Conservation (phyloP, 2,797 vertebrate species). For the Acomys russatus region DNA sequence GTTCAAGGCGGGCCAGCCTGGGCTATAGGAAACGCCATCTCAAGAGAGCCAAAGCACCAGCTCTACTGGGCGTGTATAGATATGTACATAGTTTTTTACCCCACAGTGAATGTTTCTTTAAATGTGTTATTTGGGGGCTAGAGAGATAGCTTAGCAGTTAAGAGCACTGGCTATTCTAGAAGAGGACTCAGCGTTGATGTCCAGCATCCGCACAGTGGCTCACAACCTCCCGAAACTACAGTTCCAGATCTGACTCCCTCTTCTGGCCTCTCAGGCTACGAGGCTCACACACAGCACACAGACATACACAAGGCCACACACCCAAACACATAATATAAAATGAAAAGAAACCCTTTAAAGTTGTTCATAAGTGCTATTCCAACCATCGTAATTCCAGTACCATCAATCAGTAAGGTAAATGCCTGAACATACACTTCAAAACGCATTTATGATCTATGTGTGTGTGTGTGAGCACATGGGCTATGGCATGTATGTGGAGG, state of each 20-base stretch:
- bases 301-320: background rate
- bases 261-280: background rate
- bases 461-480: background rate
- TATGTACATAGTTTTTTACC: background rate
- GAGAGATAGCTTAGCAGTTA: background rate
- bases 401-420: background rate
- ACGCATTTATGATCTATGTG: background rate
- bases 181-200: background rate
- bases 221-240: background rate
- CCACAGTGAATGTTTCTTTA: background rate
- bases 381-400: background rate
- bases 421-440: background rate
- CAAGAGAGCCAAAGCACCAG: too few relatives aligned
- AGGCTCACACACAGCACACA: background rate
- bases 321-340: background rate
- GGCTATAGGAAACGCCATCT: background rate
- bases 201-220: background rate
- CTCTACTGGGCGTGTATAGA: too few relatives aligned
- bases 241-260: background rate
- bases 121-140: background rate
- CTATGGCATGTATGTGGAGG: background rate
- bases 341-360: background rate
- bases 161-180: background rate
- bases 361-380: background rate
- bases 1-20: background rate